A percentile compares a stretch with the other conserved stretches of the same genome.
These are phyloP conservation scores for Halcyon malimbica DNA, from an alignment of 2,113 vertebrate species.

Conservation along the genomic window DNA sequence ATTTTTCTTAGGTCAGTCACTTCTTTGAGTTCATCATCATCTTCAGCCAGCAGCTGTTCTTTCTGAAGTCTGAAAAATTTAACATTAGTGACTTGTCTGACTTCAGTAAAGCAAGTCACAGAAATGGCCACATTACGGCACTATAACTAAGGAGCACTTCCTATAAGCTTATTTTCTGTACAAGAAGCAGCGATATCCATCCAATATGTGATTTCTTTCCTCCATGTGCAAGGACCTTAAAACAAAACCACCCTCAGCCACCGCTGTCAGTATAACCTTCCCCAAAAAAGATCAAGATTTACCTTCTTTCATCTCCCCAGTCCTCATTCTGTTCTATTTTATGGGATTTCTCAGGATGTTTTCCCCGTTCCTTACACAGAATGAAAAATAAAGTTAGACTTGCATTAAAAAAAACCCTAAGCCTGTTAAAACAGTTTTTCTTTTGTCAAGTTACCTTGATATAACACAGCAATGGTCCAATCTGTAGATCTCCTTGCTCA, in stretches of 20 bases:
- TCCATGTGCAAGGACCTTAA: not conserved
- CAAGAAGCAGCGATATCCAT: not conserved
- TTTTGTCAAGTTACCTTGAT: slow-evolving; percentile 83
- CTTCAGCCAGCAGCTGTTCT: slow-evolving; percentile 83
- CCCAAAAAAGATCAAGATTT: not conserved
- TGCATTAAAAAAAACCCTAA: not conserved
- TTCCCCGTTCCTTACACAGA: slow-evolving; percentile 83
- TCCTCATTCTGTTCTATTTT: slow-evolving; percentile 86
- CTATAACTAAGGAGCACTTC: not conserved
- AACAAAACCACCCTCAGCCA: not conserved
- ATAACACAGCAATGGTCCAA: slow-evolving; percentile 82
- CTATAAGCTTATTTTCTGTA: not conserved
- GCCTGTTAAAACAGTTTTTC: not conserved
- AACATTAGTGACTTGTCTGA: not conserved
- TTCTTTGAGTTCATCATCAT: slow-evolving; percentile 92
- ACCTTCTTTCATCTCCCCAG: slow-evolving; percentile 89
- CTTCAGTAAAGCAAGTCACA: not conserved
- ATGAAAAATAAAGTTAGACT: not conserved
- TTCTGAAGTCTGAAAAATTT: slow-evolving; percentile 83
- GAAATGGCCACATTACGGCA: not conserved
- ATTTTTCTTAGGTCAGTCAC: slow-evolving; percentile 96
- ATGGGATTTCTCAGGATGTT: slow-evolving; percentile 85
- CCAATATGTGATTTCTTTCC: not conserved
- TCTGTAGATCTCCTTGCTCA: slow-evolving; percentile 84
- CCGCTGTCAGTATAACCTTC: not conserved